These are phyloP conservation scores for Ectropis crepuscularia DNA, from an alignment of 2,888 invertebrate genomes.

Conservation along the genomic window DNA sequence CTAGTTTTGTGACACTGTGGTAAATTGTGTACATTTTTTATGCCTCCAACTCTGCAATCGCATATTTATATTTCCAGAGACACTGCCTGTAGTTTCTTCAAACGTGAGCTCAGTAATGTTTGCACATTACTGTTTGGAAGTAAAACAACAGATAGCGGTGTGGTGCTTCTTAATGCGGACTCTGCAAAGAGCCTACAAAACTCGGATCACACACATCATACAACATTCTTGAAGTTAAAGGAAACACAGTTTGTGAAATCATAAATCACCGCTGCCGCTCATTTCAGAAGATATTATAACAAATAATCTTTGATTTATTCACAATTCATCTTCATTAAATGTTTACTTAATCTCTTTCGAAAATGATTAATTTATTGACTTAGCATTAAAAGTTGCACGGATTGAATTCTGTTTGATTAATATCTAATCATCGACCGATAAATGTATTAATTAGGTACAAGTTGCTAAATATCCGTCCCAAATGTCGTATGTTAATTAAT, in stretches of 20 bases:
- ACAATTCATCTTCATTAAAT: slow-evolving; percentile 6
- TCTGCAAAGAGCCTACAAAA: too few relatives aligned
- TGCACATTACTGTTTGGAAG: too few relatives aligned
- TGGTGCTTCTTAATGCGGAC: too few relatives aligned
- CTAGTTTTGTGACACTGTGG: too few relatives aligned
- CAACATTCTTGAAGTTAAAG: too few relatives aligned
- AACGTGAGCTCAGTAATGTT: too few relatives aligned
- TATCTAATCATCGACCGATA: slow-evolving; percentile 20
- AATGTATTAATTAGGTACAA: slow-evolving; percentile 30
- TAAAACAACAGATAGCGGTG: too few relatives aligned
- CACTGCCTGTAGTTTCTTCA: too few relatives aligned
- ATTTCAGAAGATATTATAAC: neutral
- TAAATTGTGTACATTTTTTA: too few relatives aligned
- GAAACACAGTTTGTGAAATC: neutral
- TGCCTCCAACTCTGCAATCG: too few relatives aligned
- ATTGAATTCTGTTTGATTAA: slow-evolving; percentile 22
- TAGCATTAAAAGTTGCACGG: neutral
- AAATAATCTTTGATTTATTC: neutral
- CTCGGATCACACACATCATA: too few relatives aligned
- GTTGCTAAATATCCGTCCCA: slow-evolving; percentile 28
- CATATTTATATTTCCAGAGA: too few relatives aligned
- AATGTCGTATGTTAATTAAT: slow-evolving; percentile 36
- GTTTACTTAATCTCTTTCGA: slow-evolving; percentile 3
- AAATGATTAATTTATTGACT: slow-evolving; percentile 3
- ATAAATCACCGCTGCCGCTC: neutral